A percentile compares a stretch with the other conserved stretches of the same genome.
Conservation (phyloP, 2,888 invertebrate genomes). For the Laspeyria flexula region DNA sequence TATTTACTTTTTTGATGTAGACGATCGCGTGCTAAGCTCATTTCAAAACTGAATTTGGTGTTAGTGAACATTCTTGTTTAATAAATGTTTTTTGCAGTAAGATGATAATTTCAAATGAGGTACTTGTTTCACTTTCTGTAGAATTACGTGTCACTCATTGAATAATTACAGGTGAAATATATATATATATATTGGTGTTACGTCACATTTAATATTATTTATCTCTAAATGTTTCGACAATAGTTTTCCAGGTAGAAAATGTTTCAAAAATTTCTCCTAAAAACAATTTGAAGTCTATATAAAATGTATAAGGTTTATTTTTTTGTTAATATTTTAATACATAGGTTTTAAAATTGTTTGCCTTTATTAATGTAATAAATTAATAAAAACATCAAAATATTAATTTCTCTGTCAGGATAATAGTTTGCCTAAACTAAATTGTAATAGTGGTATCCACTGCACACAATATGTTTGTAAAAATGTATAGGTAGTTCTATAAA, state of each 20-base stretch:
- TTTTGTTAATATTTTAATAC: slow-evolving; percentile 20
- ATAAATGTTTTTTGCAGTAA: slow-evolving; percentile 11
- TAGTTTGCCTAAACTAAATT: slow-evolving; percentile 4
- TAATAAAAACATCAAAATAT: background rate
- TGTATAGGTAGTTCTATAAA: slow-evolving; percentile 28
- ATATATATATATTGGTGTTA: background rate
- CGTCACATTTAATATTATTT: background rate
- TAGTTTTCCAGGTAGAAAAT: too few species aligned
- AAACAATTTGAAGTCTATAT: slow-evolving; percentile 2
- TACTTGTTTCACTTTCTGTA: slow-evolving; percentile 16
- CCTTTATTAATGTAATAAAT: background rate
- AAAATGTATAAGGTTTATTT: slow-evolving; percentile 27
- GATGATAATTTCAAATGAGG: slow-evolving; percentile 5
- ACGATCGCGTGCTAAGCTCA: slow-evolving; percentile 1
- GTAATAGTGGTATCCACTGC: slow-evolving; percentile 13
- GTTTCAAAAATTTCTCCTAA: too few species aligned
- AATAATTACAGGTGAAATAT: slow-evolving; percentile 9
- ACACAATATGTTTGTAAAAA: slow-evolving; percentile 30
- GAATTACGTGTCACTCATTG: background rate
- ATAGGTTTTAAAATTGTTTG: slow-evolving; percentile 22
- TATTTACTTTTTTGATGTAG: slow-evolving; percentile 8
- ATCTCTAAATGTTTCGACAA: too few species aligned
- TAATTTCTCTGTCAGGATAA: background rate
- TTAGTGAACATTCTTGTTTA: slow-evolving; percentile 20
- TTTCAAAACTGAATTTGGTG: slow-evolving; percentile 5